Base-by-base conservation (phyloP, 2,888 invertebrate genomes). In the Brachypalpus laphriformis region DNA sequence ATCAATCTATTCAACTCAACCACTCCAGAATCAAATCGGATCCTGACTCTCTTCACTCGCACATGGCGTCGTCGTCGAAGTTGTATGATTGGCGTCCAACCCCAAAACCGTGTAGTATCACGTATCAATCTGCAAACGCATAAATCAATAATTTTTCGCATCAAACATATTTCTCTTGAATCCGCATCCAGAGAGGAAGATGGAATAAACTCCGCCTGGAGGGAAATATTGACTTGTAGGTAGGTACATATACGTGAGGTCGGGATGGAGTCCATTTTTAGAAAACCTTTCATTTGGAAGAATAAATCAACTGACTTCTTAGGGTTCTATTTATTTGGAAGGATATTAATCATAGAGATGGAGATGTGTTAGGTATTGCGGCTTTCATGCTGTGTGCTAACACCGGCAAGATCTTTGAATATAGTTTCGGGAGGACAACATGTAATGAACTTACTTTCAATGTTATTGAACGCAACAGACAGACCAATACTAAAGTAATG, bases 101-200 rank as follows among this genome's bases (percentile, higher is more conserved):
- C 56, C 59, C 31, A 66, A 45, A 54, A 16, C 37, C 70, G 34
- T 47, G 66, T 54, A 74, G 80, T 68, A 81, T 86, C 87, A 83
- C 87, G 87, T 87, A 87, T 87, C 87, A 87, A 87, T 87, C 87
- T 87, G 86, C 70, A 66, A 87, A 83, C 72, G 87, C 83, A 87
- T 87, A 87, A 87, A 87, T 87, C 87, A 87, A 87, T 87, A 75
- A 82, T 83, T 81, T 75, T 51, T 83, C 59, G 34, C 54, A 81
- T 61, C 65, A 16, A 66, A 34, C 1, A 0, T 34, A 34, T 18
- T 81, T 76, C 65, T 75, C 22, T 54, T 37, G 75, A 81, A 70
- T 71, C 65, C 18, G 28, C 16, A 47, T n/a, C 51, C 20, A 25
- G 37, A 34, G 34, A 28, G 65, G 18, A 45, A 57, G 45, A 65